Base-by-base conservation (phyloP, 2,888 invertebrate genomes). In the Phytoseiulus persimilis region DNA sequence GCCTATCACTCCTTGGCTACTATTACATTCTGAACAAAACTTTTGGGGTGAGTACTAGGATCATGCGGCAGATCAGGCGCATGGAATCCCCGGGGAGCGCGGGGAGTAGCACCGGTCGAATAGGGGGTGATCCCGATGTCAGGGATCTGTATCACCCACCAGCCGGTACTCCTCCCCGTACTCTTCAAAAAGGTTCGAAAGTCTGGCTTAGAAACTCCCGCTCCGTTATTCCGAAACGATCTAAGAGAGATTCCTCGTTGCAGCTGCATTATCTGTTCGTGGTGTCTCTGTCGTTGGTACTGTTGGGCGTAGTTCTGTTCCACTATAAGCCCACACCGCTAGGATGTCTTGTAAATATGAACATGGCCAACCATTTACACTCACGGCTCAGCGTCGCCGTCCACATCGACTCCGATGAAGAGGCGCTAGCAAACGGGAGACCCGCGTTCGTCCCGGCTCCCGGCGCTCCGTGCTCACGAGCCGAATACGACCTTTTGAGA, bases 191-290 rank as follows among this genome's bases (percentile, higher is more conserved):
- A n/a, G n/a, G n/a, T n/a, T n/a, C n/a, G n/a, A n/a, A n/a, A n/a
- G n/a, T n/a, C n/a, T n/a, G n/a, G n/a, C n/a, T n/a, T n/a, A n/a
- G n/a, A n/a, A n/a, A n/a, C n/a, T n/a, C n/a, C n/a, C n/a, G n/a
- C n/a, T n/a, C n/a, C n/a, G n/a, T n/a, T n/a, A n/a, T n/a, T n/a
- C n/a, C n/a, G n/a, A 65, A 65, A 23, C 65, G 14, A 23, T 23
- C 5, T 65, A 65, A 65, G 2, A 1, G 18, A 14, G 65, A 23
- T 89, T 90, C 91, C 91, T 83, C 91, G 90, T 94, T 94, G 91
- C 94, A 96, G 96, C 96, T 96, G 93, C 96, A 96, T 93, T 94
- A 95, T 31, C 93, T 96, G 90, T 96, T 96, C 93, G 95, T 96
- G 93, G 93, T 96, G 91, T 96, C 96, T n/a, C 96, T 96, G 92